These are phyloP conservation scores for Alviniconcha strummeri DNA, from an alignment of 2,888 invertebrate genomes.

Conservation along the genomic window DNA sequence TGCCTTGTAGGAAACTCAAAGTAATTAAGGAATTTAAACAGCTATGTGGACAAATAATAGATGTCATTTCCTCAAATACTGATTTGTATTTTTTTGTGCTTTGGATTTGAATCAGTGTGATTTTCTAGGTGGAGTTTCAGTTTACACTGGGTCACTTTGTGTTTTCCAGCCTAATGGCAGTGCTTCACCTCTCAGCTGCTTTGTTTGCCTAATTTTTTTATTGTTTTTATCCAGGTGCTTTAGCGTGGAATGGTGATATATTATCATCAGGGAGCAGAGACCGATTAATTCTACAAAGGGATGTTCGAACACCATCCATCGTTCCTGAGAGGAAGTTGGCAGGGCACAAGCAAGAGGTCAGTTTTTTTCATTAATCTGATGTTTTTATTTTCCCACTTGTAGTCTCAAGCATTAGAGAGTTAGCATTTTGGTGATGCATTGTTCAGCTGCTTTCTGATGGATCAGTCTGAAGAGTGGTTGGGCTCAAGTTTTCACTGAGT, in stretches of 20 bases:
- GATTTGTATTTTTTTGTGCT: background rate
- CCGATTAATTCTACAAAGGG: constrained; percentile 92
- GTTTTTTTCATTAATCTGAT: background rate
- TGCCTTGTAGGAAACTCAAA: background rate
- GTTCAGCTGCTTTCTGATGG: no score
- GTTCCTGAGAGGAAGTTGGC: constrained; percentile 78
- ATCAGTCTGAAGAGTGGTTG: no score
- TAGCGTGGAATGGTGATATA: constrained; percentile 98
- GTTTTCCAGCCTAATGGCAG: background rate
- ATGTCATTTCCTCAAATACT: no score
- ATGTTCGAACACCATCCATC: constrained; percentile 81
- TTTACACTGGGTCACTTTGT: background rate
- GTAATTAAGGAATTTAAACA: no score
- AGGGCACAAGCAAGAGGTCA: constrained; percentile 94
- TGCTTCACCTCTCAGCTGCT: background rate
- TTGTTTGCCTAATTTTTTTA: no score
- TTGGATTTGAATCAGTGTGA: background rate
- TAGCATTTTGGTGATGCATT: no score
- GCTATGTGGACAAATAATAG: no score
- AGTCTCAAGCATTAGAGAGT: no score
- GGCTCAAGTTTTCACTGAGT: no score
- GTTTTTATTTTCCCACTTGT: background rate
- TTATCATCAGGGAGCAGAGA: constrained; percentile 96
- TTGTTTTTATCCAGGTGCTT: constrained; percentile 80
- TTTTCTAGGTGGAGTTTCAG: background rate